Conservation (phyloP, 2,113 vertebrate genomes). For the Thalassarche chlororhynchos region DNA sequence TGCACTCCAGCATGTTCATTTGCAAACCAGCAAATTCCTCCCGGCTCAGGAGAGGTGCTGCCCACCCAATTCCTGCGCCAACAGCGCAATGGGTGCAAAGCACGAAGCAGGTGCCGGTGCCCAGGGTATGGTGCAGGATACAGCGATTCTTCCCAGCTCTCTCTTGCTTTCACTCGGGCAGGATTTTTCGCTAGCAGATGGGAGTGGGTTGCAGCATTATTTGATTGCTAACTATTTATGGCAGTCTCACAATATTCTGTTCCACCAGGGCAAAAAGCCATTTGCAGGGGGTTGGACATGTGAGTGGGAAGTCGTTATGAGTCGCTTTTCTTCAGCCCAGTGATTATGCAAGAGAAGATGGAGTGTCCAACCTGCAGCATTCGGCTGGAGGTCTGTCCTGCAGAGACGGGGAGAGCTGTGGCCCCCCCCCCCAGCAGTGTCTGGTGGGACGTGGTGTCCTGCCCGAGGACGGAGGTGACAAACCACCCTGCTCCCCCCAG, state of each 20-base stretch:
- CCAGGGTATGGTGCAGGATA: background rate
- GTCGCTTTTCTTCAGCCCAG: background rate
- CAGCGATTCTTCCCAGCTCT: background rate
- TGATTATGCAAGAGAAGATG: constrained; percentile 20
- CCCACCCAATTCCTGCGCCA: background rate
- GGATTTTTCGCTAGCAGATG: constrained; percentile 40
- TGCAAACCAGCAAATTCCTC: background rate
- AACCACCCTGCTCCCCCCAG: background rate
- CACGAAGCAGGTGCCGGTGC: rapidly evolving
- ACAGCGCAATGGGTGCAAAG: rapidly evolving
- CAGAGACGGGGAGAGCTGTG: background rate
- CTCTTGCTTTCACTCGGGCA: background rate
- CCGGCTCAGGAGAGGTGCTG: background rate
- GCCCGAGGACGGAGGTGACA: background rate
- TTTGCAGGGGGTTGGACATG: background rate
- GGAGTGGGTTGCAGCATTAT: constrained; percentile 60
- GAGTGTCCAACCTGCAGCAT: background rate
- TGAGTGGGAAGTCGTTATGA: constrained; percentile 11
- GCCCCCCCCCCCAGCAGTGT: background rate
- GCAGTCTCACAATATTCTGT: constrained; percentile 2
- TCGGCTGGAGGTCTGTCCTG: background rate
- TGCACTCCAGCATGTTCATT: background rate
- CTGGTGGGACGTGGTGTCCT: background rate
- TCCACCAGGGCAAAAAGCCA: background rate
- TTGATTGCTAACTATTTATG: constrained; percentile 47